Evolutionary conservation across 1,140 invertebrate genomes (phyloP).

Genomic region (Drosophila bipectinata): DNA sequence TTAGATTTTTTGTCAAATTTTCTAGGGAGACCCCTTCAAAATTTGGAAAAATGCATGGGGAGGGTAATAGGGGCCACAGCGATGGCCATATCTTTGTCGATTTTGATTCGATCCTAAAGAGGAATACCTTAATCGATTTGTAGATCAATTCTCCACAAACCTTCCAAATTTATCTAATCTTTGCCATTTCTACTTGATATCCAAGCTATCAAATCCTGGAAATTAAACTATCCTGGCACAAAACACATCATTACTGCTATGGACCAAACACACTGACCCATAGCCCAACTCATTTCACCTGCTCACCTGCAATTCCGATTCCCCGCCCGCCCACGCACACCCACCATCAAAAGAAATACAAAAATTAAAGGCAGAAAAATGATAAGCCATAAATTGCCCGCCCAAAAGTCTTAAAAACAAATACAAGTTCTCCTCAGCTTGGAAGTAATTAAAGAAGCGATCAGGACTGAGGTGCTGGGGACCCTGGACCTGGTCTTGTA

Average conservation of each 20-base stretch:
- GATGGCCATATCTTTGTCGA: too few relatives aligned
- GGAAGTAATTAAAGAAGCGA: slow-evolving; percentile 66
- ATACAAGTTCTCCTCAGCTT: slow-evolving; percentile 40
- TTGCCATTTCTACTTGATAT: too few relatives aligned
- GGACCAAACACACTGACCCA: slow-evolving; percentile 35
- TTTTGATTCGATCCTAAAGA: too few relatives aligned
- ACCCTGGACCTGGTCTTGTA: not conserved
- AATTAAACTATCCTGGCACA: not conserved
- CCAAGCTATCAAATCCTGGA: not conserved
- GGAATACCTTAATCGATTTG: too few relatives aligned
- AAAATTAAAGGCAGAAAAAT: slow-evolving; percentile 60
- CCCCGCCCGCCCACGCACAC: slow-evolving; percentile 17
- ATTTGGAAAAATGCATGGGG: too few relatives aligned
- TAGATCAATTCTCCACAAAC: too few relatives aligned
- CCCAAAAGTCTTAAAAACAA: slow-evolving; percentile 56
- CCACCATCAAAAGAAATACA: slow-evolving; percentile 34
- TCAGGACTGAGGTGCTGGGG: slow-evolving; percentile 17
- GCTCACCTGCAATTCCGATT: slow-evolving; percentile 11
- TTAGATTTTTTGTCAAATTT: too few relatives aligned
- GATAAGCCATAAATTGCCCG: slow-evolving; percentile 63
- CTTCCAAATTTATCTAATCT: too few relatives aligned
- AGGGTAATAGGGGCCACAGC: too few relatives aligned
- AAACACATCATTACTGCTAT: not conserved
- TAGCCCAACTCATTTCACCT: slow-evolving; percentile 28
- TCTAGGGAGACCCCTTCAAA: too few relatives aligned